Percentiles rank a stretch among this genome's conserved stretches.
These are phyloP conservation scores for Ornithoptera alexandrae DNA, from an alignment of 2,888 invertebrate species.

Conservation along the genomic window DNA sequence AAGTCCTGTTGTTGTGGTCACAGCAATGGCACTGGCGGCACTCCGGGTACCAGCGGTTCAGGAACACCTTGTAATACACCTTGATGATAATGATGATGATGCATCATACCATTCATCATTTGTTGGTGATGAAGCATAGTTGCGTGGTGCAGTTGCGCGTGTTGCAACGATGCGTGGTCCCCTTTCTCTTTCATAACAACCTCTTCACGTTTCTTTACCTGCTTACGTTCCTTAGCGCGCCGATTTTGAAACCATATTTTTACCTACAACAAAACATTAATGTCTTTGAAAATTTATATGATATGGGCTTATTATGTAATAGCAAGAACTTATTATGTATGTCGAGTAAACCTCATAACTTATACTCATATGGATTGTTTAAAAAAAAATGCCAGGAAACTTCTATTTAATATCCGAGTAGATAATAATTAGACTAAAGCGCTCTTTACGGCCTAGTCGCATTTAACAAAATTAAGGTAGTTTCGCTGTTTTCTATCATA, in stretches of 20 bases:
- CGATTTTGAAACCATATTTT: slow-evolving; percentile 95
- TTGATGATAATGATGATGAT: slow-evolving; percentile 76
- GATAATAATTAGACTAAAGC: too few relatives aligned
- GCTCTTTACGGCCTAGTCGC: too few relatives aligned
- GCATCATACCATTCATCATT: slow-evolving; percentile 78
- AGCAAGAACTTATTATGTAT: too few relatives aligned
- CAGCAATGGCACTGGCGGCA: slow-evolving; percentile 73
- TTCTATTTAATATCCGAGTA: too few relatives aligned
- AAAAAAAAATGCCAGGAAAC: too few relatives aligned
- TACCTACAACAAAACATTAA: slow-evolving; percentile 62
- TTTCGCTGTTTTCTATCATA: too few relatives aligned
- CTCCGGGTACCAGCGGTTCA: slow-evolving; percentile 64
- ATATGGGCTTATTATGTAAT: too few relatives aligned
- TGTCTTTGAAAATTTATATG: neutral
- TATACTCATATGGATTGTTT: too few relatives aligned
- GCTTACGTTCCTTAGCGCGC: slow-evolving; percentile 95
- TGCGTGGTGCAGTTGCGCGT: slow-evolving; percentile 76
- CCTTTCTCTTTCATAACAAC: slow-evolving; percentile 82
- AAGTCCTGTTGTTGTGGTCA: slow-evolving; percentile 66
- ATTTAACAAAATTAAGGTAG: too few relatives aligned
- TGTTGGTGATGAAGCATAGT: slow-evolving; percentile 78
- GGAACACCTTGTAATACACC: slow-evolving; percentile 75
- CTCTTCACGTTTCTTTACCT: slow-evolving; percentile 90
- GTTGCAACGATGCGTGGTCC: slow-evolving; percentile 72
- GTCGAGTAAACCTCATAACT: too few relatives aligned